Conservation (phyloP, 1,140 invertebrate species). For the Anthonomus grandis region DNA sequence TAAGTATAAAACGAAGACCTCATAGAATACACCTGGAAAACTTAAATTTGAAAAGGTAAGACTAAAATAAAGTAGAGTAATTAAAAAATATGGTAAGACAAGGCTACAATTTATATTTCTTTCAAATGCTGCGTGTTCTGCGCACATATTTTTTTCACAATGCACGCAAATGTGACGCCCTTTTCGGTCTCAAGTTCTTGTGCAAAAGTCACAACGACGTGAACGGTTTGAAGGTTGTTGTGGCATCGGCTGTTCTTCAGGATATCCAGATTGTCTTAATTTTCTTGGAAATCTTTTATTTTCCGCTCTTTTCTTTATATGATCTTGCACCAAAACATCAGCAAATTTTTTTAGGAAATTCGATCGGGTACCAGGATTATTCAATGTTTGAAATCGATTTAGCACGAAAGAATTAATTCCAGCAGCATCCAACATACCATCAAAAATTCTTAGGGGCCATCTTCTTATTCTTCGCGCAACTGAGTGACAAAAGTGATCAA, state of each 20-base stretch:
- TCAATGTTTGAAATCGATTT: slow-evolving; percentile 1
- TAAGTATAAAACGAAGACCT: too few relatives aligned
- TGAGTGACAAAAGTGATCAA: slow-evolving; percentile 1
- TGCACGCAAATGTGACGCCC: too few relatives aligned
- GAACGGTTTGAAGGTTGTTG: background rate
- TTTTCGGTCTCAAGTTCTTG: background rate
- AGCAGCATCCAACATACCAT: slow-evolving; percentile 8
- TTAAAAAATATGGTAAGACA: too few relatives aligned
- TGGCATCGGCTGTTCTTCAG: background rate
- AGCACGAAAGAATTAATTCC: slow-evolving; percentile 7
- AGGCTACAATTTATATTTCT: background rate
- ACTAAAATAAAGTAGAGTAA: too few relatives aligned
- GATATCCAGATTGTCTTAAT: slow-evolving; percentile 5
- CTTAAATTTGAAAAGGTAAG: too few relatives aligned
- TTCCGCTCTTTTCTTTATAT: slow-evolving; percentile 6
- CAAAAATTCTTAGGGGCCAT: background rate
- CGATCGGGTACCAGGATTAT: background rate
- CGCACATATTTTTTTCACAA: too few relatives aligned
- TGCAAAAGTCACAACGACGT: background rate
- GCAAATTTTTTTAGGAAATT: slow-evolving; percentile 3
- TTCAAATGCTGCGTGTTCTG: background rate
- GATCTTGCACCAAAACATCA: slow-evolving; percentile 4
- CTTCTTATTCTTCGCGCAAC: background rate
- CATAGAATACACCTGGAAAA: too few relatives aligned
- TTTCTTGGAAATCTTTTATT: slow-evolving; percentile 3